Conservation (phyloP, 2,113 vertebrate species). For the Oreotragus oreotragus region DNA sequence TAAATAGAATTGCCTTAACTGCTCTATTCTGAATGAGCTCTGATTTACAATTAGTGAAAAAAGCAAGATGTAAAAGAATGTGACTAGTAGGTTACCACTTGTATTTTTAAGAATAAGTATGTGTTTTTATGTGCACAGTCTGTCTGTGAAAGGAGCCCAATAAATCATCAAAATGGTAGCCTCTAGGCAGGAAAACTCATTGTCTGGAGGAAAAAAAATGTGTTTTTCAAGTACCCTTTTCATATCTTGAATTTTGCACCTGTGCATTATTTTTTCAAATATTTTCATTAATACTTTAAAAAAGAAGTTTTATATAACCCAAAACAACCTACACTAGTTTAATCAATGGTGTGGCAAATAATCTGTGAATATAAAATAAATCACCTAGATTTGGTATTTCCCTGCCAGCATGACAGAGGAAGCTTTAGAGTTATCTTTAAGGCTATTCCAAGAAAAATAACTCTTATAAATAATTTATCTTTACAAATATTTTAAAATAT, state of each 20-base stretch:
- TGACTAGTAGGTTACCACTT: not conserved
- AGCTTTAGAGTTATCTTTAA: not conserved
- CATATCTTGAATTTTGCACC: not conserved
- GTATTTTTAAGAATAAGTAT: not conserved
- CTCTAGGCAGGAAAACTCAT: not conserved
- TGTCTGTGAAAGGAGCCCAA: not conserved
- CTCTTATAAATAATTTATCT: not conserved
- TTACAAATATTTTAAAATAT: not conserved
- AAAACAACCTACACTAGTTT: not conserved
- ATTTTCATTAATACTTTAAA: not conserved
- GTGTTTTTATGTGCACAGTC: not conserved
- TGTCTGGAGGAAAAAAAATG: not conserved
- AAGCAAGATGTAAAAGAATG: not conserved
- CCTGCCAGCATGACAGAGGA: not conserved
- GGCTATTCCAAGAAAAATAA: constrained; percentile 13
- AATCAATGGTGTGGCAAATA: constrained; percentile 9
- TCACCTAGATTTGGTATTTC: not conserved
- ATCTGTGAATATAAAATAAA: not conserved
- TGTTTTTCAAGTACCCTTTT: not conserved
- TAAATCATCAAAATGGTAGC: not conserved
- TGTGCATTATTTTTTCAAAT: not conserved
- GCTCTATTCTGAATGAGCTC: not conserved
- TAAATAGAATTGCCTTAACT: not conserved
- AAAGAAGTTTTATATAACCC: not conserved
- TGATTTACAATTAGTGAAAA: not conserved